phyloP scores from a whole-genome alignment of 1,140 invertebrate species.

The Temnothorax nylanderi region DNA sequence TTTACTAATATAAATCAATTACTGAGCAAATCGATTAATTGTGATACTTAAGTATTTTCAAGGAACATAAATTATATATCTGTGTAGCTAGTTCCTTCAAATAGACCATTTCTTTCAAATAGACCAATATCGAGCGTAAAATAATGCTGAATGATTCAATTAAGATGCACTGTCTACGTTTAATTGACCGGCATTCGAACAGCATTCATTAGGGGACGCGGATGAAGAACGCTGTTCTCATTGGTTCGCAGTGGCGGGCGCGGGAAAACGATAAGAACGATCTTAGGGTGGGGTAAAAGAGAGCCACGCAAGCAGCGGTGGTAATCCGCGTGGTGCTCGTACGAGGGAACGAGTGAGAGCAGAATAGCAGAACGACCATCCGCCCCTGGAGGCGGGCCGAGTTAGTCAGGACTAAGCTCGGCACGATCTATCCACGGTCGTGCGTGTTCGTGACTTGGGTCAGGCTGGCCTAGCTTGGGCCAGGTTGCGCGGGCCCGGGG shows the following conservation, averaged over 20 bases:
- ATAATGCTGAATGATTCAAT: conserved; percentile 8
- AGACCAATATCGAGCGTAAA: neutral
- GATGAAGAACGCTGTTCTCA: neutral
- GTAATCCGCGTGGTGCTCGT: conserved; percentile 59
- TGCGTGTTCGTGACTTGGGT: conserved; percentile 76
- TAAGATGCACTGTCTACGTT: neutral
- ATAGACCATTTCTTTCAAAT: neutral
- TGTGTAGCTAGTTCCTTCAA: neutral
- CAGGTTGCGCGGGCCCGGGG: conserved; percentile 32
- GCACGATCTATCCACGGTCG: conserved; percentile 73
- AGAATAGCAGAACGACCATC: conserved; percentile 42
- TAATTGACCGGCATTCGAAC: conserved; percentile 26
- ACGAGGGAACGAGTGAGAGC: conserved; percentile 19
- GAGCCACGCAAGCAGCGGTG: conserved; percentile 48
- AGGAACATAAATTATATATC: neutral
- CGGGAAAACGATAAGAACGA: conserved; percentile 53
- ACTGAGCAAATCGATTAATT: neutral
- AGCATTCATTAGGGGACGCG: neutral
- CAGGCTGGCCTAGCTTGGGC: conserved; percentile 61
- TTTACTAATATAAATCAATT: neutral
- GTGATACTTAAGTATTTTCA: neutral
- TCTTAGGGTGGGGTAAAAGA: conserved; percentile 21
- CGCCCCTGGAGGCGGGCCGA: conserved; percentile 68
- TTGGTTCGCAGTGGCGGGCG: neutral
- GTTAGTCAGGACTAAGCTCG: conserved; percentile 47